phyloP scores from a whole-genome alignment of 2,888 invertebrate genomes.

The Teleiodes luculella region DNA sequence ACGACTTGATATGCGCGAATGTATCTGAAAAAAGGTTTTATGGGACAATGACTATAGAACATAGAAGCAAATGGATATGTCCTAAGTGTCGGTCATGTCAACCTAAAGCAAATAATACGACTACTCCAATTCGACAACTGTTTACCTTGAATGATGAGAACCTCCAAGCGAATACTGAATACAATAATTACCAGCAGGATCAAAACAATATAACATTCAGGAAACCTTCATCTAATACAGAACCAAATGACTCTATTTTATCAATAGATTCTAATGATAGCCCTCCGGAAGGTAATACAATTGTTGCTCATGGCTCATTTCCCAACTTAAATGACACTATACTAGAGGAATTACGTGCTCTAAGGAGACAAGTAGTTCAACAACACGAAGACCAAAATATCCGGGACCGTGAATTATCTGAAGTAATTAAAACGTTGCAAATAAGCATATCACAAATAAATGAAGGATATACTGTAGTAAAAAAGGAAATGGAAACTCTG shows the following conservation, averaged over 20 bases:
- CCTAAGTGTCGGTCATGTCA: neutral
- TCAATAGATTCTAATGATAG: neutral
- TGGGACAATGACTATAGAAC: neutral
- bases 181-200: too few relatives aligned
- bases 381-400: neutral
- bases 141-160: neutral
- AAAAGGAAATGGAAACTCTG: neutral
- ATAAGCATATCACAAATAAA: neutral
- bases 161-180: too few relatives aligned
- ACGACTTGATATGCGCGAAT: too few relatives aligned
- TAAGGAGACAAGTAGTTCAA: neutral
- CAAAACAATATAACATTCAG: too few relatives aligned
- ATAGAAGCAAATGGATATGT: conserved; percentile 1
- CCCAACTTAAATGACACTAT: neutral
- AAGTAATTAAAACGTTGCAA: neutral
- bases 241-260: neutral
- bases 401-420: neutral
- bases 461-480: neutral
- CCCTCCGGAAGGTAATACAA: neutral
- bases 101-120: neutral
- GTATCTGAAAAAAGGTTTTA: too few relatives aligned
- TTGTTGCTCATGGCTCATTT: neutral
- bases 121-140: neutral
- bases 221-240: neutral
- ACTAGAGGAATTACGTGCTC: neutral